Evolutionary conservation across 2,888 invertebrate species (phyloP).

Genomic region (Actias luna): DNA sequence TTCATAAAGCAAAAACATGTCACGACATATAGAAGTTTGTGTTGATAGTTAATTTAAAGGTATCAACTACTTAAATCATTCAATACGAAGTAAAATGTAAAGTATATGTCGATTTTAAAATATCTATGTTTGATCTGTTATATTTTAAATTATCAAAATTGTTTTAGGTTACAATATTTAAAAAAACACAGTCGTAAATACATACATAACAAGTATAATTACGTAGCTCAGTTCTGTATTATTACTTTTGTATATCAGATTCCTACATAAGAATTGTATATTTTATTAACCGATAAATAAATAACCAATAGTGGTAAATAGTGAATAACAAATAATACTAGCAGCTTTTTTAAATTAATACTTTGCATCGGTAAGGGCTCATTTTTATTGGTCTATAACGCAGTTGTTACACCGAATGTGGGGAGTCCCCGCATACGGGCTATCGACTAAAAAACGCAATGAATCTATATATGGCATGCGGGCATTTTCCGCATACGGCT

Average conservation of each 20-base stretch:
- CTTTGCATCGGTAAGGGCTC: slow-evolving; percentile 8
- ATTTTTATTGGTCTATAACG: too few relatives aligned
- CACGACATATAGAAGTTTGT: not conserved
- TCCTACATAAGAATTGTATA: too few relatives aligned
- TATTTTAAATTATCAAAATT: not conserved
- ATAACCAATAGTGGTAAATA: too few relatives aligned
- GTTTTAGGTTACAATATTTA: not conserved
- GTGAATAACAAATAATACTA: not conserved
- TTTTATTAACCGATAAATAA: too few relatives aligned
- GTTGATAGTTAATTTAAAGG: not conserved
- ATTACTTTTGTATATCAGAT: not conserved
- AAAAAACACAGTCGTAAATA: not conserved
- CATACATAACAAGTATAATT: not conserved
- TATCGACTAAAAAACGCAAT: too few relatives aligned
- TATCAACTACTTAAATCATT: too few relatives aligned
- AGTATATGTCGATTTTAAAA: not conserved
- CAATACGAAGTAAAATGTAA: not conserved
- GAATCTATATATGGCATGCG: too few relatives aligned
- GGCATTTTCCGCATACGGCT: too few relatives aligned
- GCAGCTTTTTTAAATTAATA: not conserved
- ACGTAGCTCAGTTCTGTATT: not conserved
- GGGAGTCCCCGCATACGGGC: too few relatives aligned
- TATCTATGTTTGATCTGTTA: not conserved
- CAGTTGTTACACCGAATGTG: too few relatives aligned
- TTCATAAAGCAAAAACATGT: not conserved